Percentiles rank a stretch among this genome's conserved stretches.
Evolutionary conservation across 2,888 invertebrate species (phyloP).

Genomic region (Dusona sp.): DNA sequence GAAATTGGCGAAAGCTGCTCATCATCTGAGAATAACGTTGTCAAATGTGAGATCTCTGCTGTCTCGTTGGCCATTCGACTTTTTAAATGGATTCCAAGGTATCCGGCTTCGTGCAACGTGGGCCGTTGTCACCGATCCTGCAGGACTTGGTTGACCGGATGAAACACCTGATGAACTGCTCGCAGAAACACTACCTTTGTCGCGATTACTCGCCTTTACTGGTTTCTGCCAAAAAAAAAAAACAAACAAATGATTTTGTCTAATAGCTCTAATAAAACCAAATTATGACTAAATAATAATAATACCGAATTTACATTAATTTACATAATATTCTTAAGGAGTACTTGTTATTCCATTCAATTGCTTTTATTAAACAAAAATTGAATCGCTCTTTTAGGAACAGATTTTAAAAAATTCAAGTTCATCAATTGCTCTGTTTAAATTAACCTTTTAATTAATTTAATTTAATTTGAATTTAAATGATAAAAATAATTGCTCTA

Average conservation of each 20-base stretch:
- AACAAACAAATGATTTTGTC: not conserved
- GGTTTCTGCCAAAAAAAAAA: constrained; percentile 79
- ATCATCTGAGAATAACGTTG: constrained; percentile 87
- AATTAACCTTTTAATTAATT: too few species aligned
- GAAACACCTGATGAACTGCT: constrained; percentile 87
- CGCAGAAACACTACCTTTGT: constrained; percentile 86
- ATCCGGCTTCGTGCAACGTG: constrained; percentile 85
- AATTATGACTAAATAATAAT: not conserved
- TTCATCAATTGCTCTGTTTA: too few species aligned
- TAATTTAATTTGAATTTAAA: too few species aligned
- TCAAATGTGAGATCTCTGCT: constrained; percentile 85
- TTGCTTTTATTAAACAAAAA: too few species aligned
- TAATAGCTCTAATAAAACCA: not conserved
- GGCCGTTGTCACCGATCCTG: constrained; percentile 86
- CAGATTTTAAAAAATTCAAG: too few species aligned
- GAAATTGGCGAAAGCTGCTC: constrained; percentile 1
- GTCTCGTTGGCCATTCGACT: constrained; percentile 86
- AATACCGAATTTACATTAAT: not conserved
- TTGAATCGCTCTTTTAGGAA: too few species aligned
- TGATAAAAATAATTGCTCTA: too few species aligned
- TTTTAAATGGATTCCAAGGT: constrained; percentile 91
- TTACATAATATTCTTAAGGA: too few species aligned
- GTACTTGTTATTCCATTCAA: too few species aligned
- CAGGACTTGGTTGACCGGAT: constrained; percentile 87
- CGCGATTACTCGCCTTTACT: constrained; percentile 83